Evolutionary conservation across 92 coral and sea anemone genomes (phyloP).

Genomic region (Diadumene lineata): DNA sequence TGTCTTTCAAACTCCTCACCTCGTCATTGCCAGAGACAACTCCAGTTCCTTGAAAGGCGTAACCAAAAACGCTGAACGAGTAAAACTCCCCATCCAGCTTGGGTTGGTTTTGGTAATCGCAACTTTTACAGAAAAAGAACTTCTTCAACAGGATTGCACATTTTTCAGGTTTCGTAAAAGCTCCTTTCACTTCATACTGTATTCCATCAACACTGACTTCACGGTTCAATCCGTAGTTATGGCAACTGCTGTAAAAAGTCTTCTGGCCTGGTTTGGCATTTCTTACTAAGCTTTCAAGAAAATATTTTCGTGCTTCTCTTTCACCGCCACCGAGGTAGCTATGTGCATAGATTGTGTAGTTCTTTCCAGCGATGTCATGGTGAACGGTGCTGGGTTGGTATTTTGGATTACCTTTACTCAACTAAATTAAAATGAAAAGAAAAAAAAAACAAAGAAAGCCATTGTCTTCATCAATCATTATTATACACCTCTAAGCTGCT

Average conservation of each 20-base stretch:
- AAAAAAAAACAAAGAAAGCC: too few relatives aligned
- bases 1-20: too few relatives aligned
- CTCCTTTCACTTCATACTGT: constrained; percentile 15
- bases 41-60: constrained; percentile 39
- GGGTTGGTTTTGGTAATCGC: constrained; percentile 56
- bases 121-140: constrained; percentile 45
- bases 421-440: too few relatives aligned
- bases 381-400: not conserved
- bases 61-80: constrained; percentile 31
- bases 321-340: constrained; percentile 59
- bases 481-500: not conserved
- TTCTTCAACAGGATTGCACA: constrained; percentile 25
- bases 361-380: constrained; percentile 21
- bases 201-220: constrained; percentile 10
- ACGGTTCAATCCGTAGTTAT: constrained; percentile 36
- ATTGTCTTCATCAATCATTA: not conserved
- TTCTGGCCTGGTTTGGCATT: not conserved
- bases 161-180: not conserved
- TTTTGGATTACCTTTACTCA: too few relatives aligned
- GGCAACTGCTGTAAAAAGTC: constrained; percentile 49
- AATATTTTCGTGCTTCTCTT: constrained; percentile 43
- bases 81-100: constrained; percentile 42
- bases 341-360: constrained; percentile 35
- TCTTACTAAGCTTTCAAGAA: constrained; percentile 16
- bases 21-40: constrained; percentile 40